Percentiles rank a stretch among this genome's conserved stretches.
Conservation (phyloP, 2,113 vertebrate genomes). For the Scalopus aquaticus region DNA sequence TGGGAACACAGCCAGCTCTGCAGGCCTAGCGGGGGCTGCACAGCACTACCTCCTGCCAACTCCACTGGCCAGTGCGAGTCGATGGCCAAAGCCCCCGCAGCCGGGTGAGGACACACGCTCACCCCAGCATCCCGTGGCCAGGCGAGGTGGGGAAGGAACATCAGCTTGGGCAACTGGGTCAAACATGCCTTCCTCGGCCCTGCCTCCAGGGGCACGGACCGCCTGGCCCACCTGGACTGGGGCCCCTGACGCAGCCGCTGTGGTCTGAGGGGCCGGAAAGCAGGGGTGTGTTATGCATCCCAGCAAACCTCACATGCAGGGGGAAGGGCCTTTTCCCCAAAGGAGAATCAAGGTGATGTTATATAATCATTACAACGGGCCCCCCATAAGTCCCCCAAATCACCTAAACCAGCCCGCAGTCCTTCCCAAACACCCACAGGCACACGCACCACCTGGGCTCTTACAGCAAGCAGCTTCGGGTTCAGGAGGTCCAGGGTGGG, state of each 20-base stretch:
- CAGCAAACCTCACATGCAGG: neutral
- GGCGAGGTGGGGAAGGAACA: no score
- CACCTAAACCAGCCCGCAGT: neutral
- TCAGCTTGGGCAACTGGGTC: neutral
- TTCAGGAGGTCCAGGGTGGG: neutral
- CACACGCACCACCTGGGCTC: no score
- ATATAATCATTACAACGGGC: neutral
- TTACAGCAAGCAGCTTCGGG: neutral
- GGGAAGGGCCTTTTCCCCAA: neutral
- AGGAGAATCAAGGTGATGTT: neutral
- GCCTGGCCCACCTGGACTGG: neutral
- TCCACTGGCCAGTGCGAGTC: neutral
- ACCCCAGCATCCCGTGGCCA: neutral
- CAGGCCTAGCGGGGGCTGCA: neutral
- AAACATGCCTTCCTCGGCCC: neutral
- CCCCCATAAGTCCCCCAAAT: neutral
- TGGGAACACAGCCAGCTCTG: neutral
- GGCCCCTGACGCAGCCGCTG: neutral
- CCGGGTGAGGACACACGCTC: fast-evolving
- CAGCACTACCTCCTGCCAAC: neutral
- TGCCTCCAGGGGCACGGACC: neutral
- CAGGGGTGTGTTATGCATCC: neutral
- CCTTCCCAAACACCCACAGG: neutral
- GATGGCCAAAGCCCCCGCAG: neutral
- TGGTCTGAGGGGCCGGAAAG: no score